Base-by-base conservation (phyloP, 2,797 vertebrate species). In the Holocentrus rufus region DNA sequence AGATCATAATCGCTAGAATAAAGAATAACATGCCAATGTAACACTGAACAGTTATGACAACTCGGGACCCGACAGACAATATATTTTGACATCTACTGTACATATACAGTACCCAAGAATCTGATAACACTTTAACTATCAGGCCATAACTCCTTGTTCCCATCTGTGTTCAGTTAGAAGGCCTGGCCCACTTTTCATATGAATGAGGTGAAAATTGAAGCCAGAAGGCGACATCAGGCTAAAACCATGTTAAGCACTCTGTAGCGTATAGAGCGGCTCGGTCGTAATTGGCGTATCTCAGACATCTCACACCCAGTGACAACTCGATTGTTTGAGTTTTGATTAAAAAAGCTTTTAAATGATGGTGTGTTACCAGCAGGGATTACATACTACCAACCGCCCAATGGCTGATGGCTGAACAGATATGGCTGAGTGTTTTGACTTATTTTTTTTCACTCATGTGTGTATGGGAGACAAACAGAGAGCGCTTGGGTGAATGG, bases 331-430 rank as follows among this genome's bases (percentile, higher is more conserved):
- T 85, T 85, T 77, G 80, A 36, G 57, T 83, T 85, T 79, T 80
- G 72, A 81, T 85, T 73, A 65, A 75, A 80, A 83, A 85, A 72
- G 60, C 86, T 88, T 88, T 89, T 81, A 80, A 81, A 80, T 80
- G 36, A 69, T 60, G 58, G 73, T 63, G 15, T 44, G 53, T 49
- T 2, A 46, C 69, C 54, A 69, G 75, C 53, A 69, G 50, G 20
- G 39, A 65, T 62, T 52, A 52, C 69, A 56, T 23, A 46, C 22
- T 52, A 46, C 57, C 27, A 15, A 42, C 31, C 15, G 42, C 15
- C 46, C 0, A 42, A 13, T 13, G 5, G 59, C 18, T 42, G 67
- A 39, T 23, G 56, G 34, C 34, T 42, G 39, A 42, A 11, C 3
- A 61, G 44, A 68, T 22, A 63, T 62, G 79, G 75, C 68, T 74